Evolutionary conservation across 2,888 invertebrate species (phyloP).

Genomic region (Cheiracanthium punctorium): DNA sequence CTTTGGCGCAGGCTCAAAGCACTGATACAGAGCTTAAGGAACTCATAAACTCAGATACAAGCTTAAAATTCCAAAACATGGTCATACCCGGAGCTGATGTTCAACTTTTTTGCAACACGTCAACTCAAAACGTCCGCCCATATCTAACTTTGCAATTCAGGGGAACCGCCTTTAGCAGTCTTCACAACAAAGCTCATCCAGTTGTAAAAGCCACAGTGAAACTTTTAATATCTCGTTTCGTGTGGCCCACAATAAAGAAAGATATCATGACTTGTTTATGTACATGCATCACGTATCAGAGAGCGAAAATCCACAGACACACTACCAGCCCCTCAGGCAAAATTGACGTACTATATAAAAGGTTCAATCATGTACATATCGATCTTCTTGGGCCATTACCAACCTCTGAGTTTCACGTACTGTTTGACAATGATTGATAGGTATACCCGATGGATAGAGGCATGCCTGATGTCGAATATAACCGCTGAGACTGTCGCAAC

Average conservation of each 20-base stretch:
- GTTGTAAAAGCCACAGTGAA: background rate
- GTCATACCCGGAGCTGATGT: background rate
- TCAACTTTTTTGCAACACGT: background rate
- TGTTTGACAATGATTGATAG: too few relatives aligned
- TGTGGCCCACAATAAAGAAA: background rate
- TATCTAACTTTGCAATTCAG: background rate
- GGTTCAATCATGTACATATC: too few relatives aligned
- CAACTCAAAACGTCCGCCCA: background rate
- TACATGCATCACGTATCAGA: background rate
- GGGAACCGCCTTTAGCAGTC: background rate
- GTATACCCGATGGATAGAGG: too few relatives aligned
- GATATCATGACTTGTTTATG: background rate
- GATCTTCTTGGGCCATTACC: too few relatives aligned
- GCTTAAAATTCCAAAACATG: background rate
- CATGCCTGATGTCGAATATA: background rate
- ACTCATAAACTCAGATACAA: background rate
- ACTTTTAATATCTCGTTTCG: background rate
- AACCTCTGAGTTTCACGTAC: too few relatives aligned
- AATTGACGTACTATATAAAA: too few relatives aligned
- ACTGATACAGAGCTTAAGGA: background rate
- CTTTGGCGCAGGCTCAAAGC: background rate
- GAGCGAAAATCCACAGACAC: too few relatives aligned
- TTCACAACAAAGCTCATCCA: background rate
- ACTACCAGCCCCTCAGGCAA: too few relatives aligned
- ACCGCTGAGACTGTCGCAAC: too few relatives aligned